Conservation (phyloP, 2,888 invertebrate species). For the Eumerus sabulonum region DNA sequence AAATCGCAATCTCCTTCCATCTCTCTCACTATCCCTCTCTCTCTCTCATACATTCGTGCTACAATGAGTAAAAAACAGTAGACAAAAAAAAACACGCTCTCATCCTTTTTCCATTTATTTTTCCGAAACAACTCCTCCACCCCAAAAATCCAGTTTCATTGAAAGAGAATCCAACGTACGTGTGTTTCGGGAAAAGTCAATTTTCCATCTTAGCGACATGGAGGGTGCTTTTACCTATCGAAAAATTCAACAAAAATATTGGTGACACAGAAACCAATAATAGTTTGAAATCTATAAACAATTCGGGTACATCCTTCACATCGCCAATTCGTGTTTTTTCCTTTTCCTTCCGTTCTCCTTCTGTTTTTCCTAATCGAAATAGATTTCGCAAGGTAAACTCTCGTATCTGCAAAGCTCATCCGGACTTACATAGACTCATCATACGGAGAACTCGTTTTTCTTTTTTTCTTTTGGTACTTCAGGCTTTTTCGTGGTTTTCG, state of each 20-base stretch:
- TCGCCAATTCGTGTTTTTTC: constrained; percentile 21
- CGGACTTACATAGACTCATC: no score
- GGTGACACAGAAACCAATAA: constrained; percentile 55
- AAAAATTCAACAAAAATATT: constrained; percentile 69
- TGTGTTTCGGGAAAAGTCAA: constrained; percentile 71
- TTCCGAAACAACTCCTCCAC: constrained; percentile 65
- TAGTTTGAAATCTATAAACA: constrained; percentile 13
- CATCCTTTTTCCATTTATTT: constrained; percentile 15
- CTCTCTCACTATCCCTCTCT: not conserved
- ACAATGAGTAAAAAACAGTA: no score
- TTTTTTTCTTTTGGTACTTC: no score
- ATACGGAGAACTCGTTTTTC: no score
- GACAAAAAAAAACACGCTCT: no score
- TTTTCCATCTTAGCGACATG: constrained; percentile 72
- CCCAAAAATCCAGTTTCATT: constrained; percentile 54
- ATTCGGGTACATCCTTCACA: constrained; percentile 19
- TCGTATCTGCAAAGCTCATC: constrained; percentile 17
- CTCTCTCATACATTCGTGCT: constrained; percentile 47
- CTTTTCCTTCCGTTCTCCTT: no score
- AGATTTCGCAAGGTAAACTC: constrained; percentile 7
- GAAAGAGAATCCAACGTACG: constrained; percentile 61
- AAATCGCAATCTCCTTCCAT: constrained; percentile 1
- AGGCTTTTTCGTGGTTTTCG: no score
- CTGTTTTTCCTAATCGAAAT: constrained; percentile 8
- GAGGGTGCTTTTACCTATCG: constrained; percentile 72